A percentile compares a stretch with the other conserved stretches of the same genome.
These are phyloP conservation scores for Nomada fabriciana DNA, from an alignment of 2,888 invertebrate genomes.

Conservation along the genomic window DNA sequence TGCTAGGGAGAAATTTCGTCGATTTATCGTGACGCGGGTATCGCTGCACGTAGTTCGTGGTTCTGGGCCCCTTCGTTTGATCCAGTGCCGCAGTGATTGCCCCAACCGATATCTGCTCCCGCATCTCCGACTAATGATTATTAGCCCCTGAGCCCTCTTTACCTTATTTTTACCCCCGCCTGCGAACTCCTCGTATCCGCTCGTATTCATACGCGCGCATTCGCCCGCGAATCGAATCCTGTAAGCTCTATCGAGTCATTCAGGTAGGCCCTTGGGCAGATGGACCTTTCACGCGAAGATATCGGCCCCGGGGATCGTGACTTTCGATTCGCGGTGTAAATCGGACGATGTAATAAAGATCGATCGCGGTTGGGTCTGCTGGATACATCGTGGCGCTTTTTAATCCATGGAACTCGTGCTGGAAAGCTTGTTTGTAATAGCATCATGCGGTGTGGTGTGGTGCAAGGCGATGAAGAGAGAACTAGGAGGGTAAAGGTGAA, in stretches of 20 bases:
- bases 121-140: slow-evolving; percentile 80
- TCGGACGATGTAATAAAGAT: slow-evolving; percentile 65
- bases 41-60: slow-evolving; percentile 36
- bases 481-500: background rate
- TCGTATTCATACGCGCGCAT: slow-evolving; percentile 56
- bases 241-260: slow-evolving; percentile 65
- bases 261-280: slow-evolving; percentile 56
- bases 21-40: slow-evolving; percentile 59
- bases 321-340: slow-evolving; percentile 70
- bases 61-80: slow-evolving; percentile 64
- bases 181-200: slow-evolving; percentile 61
- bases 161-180: slow-evolving; percentile 65
- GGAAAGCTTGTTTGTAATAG: slow-evolving; percentile 1
- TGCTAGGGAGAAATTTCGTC: slow-evolving; percentile 30
- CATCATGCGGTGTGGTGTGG: background rate
- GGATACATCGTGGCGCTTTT: slow-evolving; percentile 7
- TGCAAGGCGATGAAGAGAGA: background rate
- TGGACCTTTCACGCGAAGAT: slow-evolving; percentile 57
- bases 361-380: slow-evolving; percentile 51
- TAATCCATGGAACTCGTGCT: slow-evolving; percentile 8
- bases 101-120: slow-evolving; percentile 78
- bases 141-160: slow-evolving; percentile 74
- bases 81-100: slow-evolving; percentile 79
- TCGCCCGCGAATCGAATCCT: slow-evolving; percentile 66
- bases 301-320: slow-evolving; percentile 67